Conservation (phyloP, 2,888 invertebrate genomes). For the Acleris holmiana region DNA sequence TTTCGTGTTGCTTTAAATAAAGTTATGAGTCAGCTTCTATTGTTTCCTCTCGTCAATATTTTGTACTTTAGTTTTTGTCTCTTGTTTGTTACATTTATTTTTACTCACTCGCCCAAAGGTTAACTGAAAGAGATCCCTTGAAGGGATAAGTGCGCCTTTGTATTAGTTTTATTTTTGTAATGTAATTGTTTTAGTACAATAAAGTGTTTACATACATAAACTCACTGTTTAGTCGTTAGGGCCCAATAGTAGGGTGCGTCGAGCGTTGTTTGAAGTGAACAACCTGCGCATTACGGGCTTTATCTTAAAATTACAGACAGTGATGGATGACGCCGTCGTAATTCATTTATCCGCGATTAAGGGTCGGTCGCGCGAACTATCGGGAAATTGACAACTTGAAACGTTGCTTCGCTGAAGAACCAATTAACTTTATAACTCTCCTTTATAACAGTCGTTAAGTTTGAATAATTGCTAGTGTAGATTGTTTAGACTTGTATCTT, state of each 20-base stretch:
- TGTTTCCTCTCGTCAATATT: too few relatives aligned
- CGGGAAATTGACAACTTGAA: constrained; percentile 56
- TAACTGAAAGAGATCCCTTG: too few relatives aligned
- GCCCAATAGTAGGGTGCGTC: constrained; percentile 8
- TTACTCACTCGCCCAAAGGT: too few relatives aligned
- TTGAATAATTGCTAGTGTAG: not conserved
- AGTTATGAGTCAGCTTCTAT: too few relatives aligned
- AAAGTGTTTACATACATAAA: not conserved
- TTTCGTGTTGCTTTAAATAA: too few relatives aligned
- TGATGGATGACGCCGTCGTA: constrained; percentile 71
- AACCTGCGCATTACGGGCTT: constrained; percentile 62
- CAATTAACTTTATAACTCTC: constrained; percentile 20
- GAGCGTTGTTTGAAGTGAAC: constrained; percentile 45
- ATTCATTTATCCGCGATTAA: constrained; percentile 77
- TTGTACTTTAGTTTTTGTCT: too few relatives aligned
- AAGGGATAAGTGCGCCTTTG: too few relatives aligned
- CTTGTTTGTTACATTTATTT: too few relatives aligned
- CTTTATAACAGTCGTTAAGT: constrained; percentile 6
- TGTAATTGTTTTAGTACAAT: too few relatives aligned
- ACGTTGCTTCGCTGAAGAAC: constrained; percentile 46
- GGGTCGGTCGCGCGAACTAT: constrained; percentile 50
- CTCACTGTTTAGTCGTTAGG: not conserved
- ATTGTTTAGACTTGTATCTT: too few relatives aligned
- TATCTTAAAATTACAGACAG: constrained; percentile 75
- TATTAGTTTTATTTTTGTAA: too few relatives aligned